Evolutionary conservation across 1,140 invertebrate species (phyloP), one percentile per base, ranked within the genome.

Genomic region (Pseudomyrmex dendroicus): DNA sequence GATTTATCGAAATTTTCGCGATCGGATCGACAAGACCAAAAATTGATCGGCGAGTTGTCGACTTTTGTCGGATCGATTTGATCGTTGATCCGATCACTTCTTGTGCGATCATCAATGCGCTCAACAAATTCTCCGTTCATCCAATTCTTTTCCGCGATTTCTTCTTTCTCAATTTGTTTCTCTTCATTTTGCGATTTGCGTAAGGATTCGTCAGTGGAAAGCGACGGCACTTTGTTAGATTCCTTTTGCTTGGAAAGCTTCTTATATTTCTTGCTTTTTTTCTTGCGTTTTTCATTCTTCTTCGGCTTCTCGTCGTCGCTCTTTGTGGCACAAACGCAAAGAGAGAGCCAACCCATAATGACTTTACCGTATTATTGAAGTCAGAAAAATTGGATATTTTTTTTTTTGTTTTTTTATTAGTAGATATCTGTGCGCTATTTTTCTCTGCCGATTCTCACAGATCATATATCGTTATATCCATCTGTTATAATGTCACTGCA

Each of bases 291-390:
- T 25, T 44, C 46, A 1, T 59, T 35, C 44, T 59, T 84, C 68
- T 78, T 52, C 17, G 2, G 9, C n/a, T 70, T 64, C n/a, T 63
- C 13, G 13, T 82, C 20, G 48, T 66, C 70, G 15, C 35, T 67
- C 22, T 85, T 85, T 15, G 57, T 46, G 10, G 80, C 84, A 48
- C 84, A 85, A 22, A 83, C 73, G 46, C 84, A 85, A 2, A 66
- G 64, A n/a, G 80, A 70, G 17, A 85, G 54, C 84, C 84, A 85
- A 63, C 46, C 73, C 84, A 85, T 85, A 52, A 83, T 56, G 61
- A 66, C 17, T 64, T 76, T 76, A 48, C 5, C 12, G 25, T 35
- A 20, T 5, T 15, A 25, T 2, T 22, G 2, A 25, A 52, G 20
- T 54, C 10, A 2, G 5, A n/a, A 44, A 68, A 57, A 44, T 35